Percentiles rank a stretch among this genome's conserved stretches.
These are phyloP conservation scores for Amblyopsis hoosieri DNA, from an alignment of 2,797 vertebrate species.

Conservation along the genomic window DNA sequence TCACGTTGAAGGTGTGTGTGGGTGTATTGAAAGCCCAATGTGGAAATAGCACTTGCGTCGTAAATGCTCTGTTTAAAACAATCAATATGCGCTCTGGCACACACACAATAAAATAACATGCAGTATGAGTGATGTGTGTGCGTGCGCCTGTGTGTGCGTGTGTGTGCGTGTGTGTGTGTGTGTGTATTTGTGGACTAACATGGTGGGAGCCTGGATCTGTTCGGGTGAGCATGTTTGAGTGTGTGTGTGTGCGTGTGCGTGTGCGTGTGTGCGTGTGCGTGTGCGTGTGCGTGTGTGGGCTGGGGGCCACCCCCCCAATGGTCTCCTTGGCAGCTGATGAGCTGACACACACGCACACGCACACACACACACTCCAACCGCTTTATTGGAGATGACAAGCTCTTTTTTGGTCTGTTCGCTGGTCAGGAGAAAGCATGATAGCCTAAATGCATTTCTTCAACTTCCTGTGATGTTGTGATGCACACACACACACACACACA, in stretches of 20 bases:
- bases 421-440: conserved; percentile 38
- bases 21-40: conserved; percentile 55
- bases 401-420: conserved; percentile 52
- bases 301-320: conserved; percentile 72
- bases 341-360: conserved; percentile 37
- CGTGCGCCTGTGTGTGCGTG: conserved; percentile 16
- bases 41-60: conserved; percentile 63
- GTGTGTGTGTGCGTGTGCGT: conserved; percentile 16
- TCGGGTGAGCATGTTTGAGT: conserved; percentile 19
- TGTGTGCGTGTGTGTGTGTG: conserved; percentile 28
- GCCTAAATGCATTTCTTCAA: conserved; percentile 63
- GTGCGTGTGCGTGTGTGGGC: conserved; percentile 68
- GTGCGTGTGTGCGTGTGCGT: conserved; percentile 61
- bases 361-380: conserved; percentile 31
- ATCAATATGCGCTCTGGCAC: conserved; percentile 71
- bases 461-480: conserved; percentile 50
- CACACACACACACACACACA: conserved; percentile 13
- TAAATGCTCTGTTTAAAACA: conserved; percentile 75
- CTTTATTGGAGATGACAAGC: conserved; percentile 71
- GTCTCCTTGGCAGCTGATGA: conserved; percentile 71
- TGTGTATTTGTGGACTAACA: background rate
- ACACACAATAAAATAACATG: conserved; percentile 39
- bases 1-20: conserved; percentile 59
- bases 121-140: conserved; percentile 19
- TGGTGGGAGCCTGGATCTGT: conserved; percentile 18